These are phyloP conservation scores for Aspidapion aeneum DNA, from an alignment of 2,888 invertebrate genomes.

Conservation along the genomic window DNA sequence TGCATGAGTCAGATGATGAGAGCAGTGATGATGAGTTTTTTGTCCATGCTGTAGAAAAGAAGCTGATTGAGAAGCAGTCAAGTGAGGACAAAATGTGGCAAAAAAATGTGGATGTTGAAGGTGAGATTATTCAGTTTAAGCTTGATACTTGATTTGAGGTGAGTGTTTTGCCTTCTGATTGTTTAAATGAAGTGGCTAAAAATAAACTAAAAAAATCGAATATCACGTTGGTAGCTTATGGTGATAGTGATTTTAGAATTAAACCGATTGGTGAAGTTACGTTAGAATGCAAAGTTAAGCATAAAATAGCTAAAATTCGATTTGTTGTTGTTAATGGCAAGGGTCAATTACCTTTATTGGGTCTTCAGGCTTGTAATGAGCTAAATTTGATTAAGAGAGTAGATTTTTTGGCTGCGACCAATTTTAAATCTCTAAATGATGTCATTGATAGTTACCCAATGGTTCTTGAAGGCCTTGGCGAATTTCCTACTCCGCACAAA, in stretches of 20 bases:
- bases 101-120: too few species aligned
- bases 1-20: too few species aligned
- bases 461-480: conserved; percentile 16
- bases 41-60: too few species aligned
- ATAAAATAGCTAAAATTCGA: too few species aligned
- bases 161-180: too few species aligned
- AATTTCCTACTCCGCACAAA: conserved; percentile 16
- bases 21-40: too few species aligned
- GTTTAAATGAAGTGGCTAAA: too few species aligned
- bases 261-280: conserved; percentile 17
- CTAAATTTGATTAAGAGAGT: conserved; percentile 16
- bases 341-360: conserved; percentile 17
- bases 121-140: too few species aligned
- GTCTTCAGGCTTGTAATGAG: conserved; percentile 12
- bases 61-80: too few species aligned
- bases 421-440: background rate
- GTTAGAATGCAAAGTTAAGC: conserved; percentile 10
- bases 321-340: conserved; percentile 17
- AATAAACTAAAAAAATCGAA: conserved; percentile 8
- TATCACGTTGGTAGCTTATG: conserved; percentile 19
- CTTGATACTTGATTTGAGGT: too few species aligned
- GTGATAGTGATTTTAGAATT: conserved; percentile 17
- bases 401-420: too few species aligned
- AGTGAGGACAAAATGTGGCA: too few species aligned
- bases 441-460: background rate